These are phyloP conservation scores for Petrolisthes cinctipes DNA, from an alignment of 2,888 invertebrate species.

Conservation along the genomic window DNA sequence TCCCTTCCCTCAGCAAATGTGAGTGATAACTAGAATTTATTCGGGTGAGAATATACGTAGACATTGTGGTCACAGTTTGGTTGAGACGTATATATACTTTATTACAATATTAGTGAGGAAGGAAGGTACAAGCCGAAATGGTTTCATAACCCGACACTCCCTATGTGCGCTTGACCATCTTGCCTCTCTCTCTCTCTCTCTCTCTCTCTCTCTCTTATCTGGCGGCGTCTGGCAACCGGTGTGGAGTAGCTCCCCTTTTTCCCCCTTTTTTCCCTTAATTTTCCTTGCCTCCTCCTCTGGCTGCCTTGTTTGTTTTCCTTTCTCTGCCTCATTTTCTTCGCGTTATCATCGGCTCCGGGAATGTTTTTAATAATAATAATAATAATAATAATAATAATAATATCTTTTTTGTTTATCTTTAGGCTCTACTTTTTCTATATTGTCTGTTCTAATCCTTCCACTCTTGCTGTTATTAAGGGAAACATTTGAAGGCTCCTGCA, in stretches of 20 bases:
- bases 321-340: conserved; percentile 6
- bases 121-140: neutral
- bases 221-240: neutral
- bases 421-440: no score
- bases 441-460: no score
- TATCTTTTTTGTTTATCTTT: no score
- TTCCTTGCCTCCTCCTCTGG: conserved; percentile 8
- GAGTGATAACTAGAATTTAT: neutral
- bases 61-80: neutral
- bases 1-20: neutral
- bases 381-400: no score
- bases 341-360: neutral
- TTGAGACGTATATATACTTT: neutral
- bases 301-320: neutral
- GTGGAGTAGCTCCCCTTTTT: conserved; percentile 11
- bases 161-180: neutral
- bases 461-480: no score
- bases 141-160: neutral
- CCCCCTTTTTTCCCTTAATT: conserved; percentile 16
- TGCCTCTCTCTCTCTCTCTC: conserved; percentile 2
- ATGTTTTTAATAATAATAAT: no score
- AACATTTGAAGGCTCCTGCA: no score
- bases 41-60: no score
- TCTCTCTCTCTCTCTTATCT: neutral
- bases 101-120: neutral